Conservation (phyloP, 1,140 invertebrate genomes). For the Anthonomus grandis region DNA sequence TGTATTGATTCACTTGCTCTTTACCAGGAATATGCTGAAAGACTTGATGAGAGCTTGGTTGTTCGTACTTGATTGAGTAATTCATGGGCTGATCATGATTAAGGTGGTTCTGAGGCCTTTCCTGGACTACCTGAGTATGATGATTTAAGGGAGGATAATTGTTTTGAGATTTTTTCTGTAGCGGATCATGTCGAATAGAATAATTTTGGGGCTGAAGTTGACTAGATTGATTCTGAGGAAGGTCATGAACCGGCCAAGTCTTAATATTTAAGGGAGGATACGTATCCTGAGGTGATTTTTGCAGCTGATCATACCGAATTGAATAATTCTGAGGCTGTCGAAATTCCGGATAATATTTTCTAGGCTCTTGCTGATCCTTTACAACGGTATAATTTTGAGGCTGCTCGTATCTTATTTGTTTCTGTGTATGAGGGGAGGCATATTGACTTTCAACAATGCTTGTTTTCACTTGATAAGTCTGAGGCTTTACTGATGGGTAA, state of each 20-base stretch:
- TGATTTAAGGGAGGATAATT: no score
- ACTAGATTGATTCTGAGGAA: neutral
- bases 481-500: slow-evolving; percentile 18
- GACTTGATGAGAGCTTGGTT: slow-evolving; percentile 3
- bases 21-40: slow-evolving; percentile 20
- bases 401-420: slow-evolving; percentile 10
- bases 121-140: no score
- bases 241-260: no score
- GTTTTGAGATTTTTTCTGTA: no score
- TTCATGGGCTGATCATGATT: slow-evolving; percentile 2
- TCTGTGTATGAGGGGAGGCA: slow-evolving; percentile 12
- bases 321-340: slow-evolving; percentile 11
- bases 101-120: no score
- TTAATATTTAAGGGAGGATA: no score
- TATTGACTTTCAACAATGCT: slow-evolving; percentile 26
- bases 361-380: slow-evolving; percentile 12
- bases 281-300: neutral
- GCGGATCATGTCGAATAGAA: slow-evolving; percentile 14
- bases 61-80: slow-evolving; percentile 10
- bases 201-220: slow-evolving; percentile 19
- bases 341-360: neutral
- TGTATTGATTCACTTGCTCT: slow-evolving; percentile 25
- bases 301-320: slow-evolving; percentile 4
- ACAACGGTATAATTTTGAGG: slow-evolving; percentile 20
- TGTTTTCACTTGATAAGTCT: slow-evolving; percentile 26